Conservation (phyloP, 2,888 invertebrate species). For the Tinea pellionella region DNA sequence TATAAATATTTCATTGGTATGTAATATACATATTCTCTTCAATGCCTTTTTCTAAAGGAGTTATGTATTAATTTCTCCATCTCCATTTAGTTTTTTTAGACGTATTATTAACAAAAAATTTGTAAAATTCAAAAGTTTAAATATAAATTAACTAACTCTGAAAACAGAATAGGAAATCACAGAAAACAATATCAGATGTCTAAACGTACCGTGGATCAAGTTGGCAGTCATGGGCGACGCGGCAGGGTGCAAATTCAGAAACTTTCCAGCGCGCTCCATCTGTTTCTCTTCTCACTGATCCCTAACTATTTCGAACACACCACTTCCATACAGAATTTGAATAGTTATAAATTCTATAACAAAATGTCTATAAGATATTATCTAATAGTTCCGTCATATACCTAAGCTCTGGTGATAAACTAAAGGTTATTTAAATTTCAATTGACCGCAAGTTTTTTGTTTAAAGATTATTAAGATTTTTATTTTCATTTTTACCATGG, state of each 20-base stretch:
- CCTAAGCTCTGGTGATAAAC: too few relatives aligned
- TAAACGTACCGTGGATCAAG: background rate
- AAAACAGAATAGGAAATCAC: background rate
- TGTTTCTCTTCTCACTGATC: conserved; percentile 24
- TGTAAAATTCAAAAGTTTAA: too few relatives aligned
- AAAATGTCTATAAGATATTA: background rate
- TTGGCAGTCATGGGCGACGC: background rate
- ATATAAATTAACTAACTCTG: background rate
- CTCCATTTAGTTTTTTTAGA: too few relatives aligned
- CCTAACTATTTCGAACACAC: conserved; percentile 28
- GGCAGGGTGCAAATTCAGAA: background rate
- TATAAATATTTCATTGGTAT: too few relatives aligned
- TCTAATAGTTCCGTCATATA: background rate
- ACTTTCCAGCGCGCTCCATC: conserved; percentile 23
- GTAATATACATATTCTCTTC: too few relatives aligned
- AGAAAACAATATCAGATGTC: conserved; percentile 1
- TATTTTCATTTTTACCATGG: too few relatives aligned
- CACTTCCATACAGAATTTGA: conserved; percentile 18
- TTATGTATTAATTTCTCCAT: too few relatives aligned
- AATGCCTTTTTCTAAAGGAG: too few relatives aligned
- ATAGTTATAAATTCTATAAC: conserved; percentile 20
- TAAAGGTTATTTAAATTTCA: too few relatives aligned
- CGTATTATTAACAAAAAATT: too few relatives aligned
- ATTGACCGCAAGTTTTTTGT: too few relatives aligned
- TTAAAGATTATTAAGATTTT: too few relatives aligned